These are phyloP conservation scores for Orbicella faveolata DNA, from an alignment of 64 coral and sea anemone genomes.

Conservation along the genomic window DNA sequence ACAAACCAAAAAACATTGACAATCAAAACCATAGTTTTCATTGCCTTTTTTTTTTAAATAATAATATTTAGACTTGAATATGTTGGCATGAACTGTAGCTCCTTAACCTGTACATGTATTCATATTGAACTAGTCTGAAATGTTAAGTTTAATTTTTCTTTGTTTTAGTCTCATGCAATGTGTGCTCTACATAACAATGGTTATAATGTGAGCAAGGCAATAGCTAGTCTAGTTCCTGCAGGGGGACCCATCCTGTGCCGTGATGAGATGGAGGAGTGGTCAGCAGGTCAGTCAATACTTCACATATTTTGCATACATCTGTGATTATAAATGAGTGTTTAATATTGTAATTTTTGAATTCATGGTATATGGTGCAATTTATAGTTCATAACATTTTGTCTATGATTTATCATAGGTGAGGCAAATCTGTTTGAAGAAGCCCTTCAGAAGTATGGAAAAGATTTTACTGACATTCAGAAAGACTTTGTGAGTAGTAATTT, in stretches of 20 bases:
- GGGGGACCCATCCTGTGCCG: constrained; percentile 93
- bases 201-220: constrained; percentile 88
- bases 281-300: constrained; percentile 68
- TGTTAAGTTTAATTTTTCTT: neutral
- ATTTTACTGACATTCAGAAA: constrained; percentile 99
- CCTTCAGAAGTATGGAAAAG: constrained; percentile 97
- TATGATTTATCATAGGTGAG: constrained; percentile 59
- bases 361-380: too few species aligned
- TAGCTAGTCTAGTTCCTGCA: constrained; percentile 81
- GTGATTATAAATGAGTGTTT: neutral
- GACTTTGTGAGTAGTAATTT: constrained; percentile 95
- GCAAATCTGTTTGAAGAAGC: constrained; percentile 99
- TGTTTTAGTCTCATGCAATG: constrained; percentile 94
- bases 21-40: too few species aligned
- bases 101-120: too few species aligned
- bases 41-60: too few species aligned
- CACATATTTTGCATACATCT: neutral
- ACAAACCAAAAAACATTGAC: too few species aligned
- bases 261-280: constrained; percentile 99
- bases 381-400: neutral
- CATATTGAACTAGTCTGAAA: too few species aligned
- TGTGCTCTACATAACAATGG: constrained; percentile 82
- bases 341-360: neutral
- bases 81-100: too few species aligned
- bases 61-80: too few species aligned